These are phyloP conservation scores for Colistium nudipinnis DNA, from an alignment of 2,113 vertebrate genomes.

Conservation along the genomic window DNA sequence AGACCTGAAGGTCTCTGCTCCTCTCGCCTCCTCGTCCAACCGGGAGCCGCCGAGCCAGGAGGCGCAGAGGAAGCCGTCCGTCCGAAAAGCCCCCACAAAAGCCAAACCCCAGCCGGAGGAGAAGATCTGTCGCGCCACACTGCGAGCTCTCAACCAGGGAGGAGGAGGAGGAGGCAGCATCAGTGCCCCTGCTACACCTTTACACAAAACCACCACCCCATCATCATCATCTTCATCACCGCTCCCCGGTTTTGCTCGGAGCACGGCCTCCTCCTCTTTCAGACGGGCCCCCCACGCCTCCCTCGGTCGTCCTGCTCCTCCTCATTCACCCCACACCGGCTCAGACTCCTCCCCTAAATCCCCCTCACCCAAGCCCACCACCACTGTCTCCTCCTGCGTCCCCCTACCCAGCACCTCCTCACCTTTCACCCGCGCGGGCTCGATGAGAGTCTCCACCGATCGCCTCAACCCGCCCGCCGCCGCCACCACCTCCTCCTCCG, in stretches of 20 bases:
- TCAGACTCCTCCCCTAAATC: conserved; percentile 14
- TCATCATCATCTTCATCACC: conserved; percentile 30
- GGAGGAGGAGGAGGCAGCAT: conserved; percentile 15
- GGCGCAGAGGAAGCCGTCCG: conserved; percentile 47
- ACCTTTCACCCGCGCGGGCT: conserved; percentile 17
- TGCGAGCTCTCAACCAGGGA: conserved; percentile 66
- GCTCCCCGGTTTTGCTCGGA: conserved; percentile 85
- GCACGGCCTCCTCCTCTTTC: conserved; percentile 89
- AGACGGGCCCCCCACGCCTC: conserved; percentile 75
- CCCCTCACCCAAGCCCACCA: neutral
- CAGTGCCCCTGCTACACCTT: conserved; percentile 56
- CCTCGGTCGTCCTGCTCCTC: neutral
- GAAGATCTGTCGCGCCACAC: conserved; percentile 85
- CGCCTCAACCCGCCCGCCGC: no score
- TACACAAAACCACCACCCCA: conserved; percentile 44
- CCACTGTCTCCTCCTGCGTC: neutral
- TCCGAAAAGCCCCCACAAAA: conserved; percentile 75
- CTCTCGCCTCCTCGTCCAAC: conserved; percentile 50
- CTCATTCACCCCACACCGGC: neutral
- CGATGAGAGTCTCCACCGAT: conserved; percentile 36
- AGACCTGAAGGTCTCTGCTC: conserved; percentile 52
- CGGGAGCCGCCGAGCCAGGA: conserved; percentile 62
- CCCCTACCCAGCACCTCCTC: neutral
- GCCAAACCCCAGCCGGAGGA: conserved; percentile 78
- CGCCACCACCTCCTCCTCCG: conserved; percentile 1